Percentiles rank a stretch among this genome's conserved stretches.
Evolutionary conservation across 2,797 vertebrate species (phyloP).

Genomic region (Leptatherina wallacei): DNA sequence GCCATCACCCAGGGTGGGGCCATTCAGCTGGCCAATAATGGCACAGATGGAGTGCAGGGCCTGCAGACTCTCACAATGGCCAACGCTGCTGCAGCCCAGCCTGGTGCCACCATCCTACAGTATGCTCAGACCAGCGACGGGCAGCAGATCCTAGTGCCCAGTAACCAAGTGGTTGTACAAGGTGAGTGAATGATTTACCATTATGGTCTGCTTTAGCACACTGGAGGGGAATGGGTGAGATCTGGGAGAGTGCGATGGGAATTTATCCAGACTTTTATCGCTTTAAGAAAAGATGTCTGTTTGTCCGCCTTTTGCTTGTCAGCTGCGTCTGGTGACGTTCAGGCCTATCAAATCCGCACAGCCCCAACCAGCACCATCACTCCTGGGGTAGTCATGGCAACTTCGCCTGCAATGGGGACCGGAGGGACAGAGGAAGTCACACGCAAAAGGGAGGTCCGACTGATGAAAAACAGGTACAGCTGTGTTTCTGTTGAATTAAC

Average conservation of each 20-base stretch:
- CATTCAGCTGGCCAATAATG: constrained; percentile 98
- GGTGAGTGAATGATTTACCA: constrained; percentile 81
- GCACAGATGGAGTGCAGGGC: constrained; percentile 96
- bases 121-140: constrained; percentile 99
- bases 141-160: constrained; percentile 98
- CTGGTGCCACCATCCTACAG: constrained; percentile 95
- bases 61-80: constrained; percentile 98
- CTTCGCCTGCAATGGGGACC: constrained; percentile 90
- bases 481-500: not conserved
- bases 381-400: constrained; percentile 95
- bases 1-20: constrained; percentile 98
- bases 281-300: not conserved
- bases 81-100: constrained; percentile 89
- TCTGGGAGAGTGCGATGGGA: not conserved
- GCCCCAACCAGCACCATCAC: constrained; percentile 92
- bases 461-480: constrained; percentile 97
- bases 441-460: constrained; percentile 96
- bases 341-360: constrained; percentile 98
- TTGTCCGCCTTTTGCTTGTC: constrained; percentile 12
- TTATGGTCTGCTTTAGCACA: not conserved
- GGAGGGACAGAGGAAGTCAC: constrained; percentile 94
- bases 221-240: not conserved
- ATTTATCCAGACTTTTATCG: not conserved
- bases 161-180: constrained; percentile 99
- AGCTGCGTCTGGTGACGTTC: constrained; percentile 97